Evolutionary conservation across 2,113 vertebrate genomes (phyloP).

Genomic region (Ia io): DNA sequence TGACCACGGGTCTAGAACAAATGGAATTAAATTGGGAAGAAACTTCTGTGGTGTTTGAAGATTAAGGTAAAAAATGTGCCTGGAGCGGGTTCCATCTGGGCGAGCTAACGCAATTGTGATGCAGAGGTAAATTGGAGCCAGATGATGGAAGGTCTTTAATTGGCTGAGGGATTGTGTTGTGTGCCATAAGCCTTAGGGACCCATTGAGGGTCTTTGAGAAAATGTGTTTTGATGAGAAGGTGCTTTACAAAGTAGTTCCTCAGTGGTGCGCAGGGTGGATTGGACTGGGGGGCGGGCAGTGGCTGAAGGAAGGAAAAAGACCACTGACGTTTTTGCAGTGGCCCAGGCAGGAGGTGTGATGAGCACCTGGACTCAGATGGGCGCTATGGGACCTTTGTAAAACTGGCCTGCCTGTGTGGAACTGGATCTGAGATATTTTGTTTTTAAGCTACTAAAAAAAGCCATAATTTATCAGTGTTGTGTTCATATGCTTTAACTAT

Average conservation of each 20-base stretch:
- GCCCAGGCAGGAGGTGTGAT: neutral
- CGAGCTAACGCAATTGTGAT: neutral
- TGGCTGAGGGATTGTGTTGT: neutral
- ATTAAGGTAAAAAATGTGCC: neutral
- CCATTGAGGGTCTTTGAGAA: neutral
- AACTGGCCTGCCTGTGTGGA: neutral
- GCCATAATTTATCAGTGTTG: neutral
- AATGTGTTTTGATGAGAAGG: conserved; percentile 29
- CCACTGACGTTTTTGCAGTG: neutral
- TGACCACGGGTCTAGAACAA: neutral
- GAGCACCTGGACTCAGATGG: neutral
- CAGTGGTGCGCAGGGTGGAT: neutral
- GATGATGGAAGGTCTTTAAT: conserved; percentile 2
- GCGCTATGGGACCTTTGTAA: neutral
- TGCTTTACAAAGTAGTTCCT: conserved; percentile 28
- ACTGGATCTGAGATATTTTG: neutral
- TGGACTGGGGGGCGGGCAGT: neutral
- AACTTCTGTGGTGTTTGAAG: conserved; percentile 23
- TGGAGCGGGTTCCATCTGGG: neutral
- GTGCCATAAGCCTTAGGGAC: neutral
- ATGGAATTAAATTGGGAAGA: conserved; percentile 37
- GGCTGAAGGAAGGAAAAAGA: neutral
- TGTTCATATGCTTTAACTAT: conserved; percentile 13
- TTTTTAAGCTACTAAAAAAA: conserved; percentile 39
- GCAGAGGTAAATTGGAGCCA: conserved; percentile 13